These are phyloP conservation scores for Dallia pectoralis DNA, from an alignment of 2,797 vertebrate genomes.

Conservation along the genomic window DNA sequence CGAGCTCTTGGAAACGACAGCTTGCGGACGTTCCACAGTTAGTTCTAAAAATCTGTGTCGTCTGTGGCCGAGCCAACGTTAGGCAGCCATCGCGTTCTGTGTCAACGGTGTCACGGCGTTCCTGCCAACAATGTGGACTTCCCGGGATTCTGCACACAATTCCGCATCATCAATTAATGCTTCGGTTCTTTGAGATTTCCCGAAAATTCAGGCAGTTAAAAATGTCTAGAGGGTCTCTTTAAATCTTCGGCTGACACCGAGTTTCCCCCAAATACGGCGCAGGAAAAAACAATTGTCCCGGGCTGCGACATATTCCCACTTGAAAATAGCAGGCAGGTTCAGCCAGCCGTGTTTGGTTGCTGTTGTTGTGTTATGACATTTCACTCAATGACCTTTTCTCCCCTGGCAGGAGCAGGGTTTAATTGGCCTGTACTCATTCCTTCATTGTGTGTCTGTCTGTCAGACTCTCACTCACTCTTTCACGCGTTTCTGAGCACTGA, in stretches of 20 bases:
- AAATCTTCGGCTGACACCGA: not conserved
- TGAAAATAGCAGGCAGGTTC: not conserved
- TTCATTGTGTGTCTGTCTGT: constrained; percentile 41
- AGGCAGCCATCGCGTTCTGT: too few species aligned
- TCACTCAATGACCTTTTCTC: constrained; percentile 57
- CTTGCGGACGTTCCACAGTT: too few species aligned
- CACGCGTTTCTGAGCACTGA: constrained; percentile 25
- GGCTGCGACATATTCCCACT: not conserved
- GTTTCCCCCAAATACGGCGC: not conserved
- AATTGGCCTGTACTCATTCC: constrained; percentile 61
- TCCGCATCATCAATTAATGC: too few species aligned
- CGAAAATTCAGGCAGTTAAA: too few species aligned
- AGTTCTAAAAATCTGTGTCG: too few species aligned
- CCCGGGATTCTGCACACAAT: too few species aligned
- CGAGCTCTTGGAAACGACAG: too few species aligned
- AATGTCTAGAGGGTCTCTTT: not conserved
- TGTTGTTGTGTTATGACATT: constrained; percentile 59
- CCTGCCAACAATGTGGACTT: too few species aligned
- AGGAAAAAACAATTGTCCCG: not conserved
- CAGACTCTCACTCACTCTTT: constrained; percentile 43
- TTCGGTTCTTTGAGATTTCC: too few species aligned
- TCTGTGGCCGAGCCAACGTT: too few species aligned
- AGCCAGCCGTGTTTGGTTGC: constrained; percentile 16
- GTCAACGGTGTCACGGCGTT: too few species aligned
- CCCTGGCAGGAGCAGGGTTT: constrained; percentile 41